A percentile compares a stretch with the other conserved stretches of the same genome.
Conservation (phyloP, 2,113 vertebrate species). For the Marcusenius ussheri region DNA sequence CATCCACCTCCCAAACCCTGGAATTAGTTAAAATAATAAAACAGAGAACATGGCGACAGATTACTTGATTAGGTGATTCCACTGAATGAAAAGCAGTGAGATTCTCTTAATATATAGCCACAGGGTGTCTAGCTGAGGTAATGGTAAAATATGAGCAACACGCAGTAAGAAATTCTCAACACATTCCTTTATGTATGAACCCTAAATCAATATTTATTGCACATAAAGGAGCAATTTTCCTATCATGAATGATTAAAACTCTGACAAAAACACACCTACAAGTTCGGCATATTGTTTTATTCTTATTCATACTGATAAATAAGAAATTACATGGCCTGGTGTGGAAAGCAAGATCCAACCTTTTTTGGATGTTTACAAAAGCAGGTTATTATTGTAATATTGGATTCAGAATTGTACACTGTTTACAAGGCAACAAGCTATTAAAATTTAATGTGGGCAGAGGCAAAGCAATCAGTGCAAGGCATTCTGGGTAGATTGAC, state of each 20-base stretch:
- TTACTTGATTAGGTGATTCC: constrained; percentile 26
- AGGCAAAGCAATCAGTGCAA: constrained; percentile 22
- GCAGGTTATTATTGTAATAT: constrained; percentile 43
- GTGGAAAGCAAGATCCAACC: constrained; percentile 32
- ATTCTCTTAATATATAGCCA: constrained; percentile 5
- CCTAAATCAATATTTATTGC: constrained; percentile 65
- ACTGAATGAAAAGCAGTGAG: constrained; percentile 26
- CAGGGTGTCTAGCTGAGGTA: constrained; percentile 28
- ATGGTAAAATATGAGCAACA: constrained; percentile 39
- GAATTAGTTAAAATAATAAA: not conserved
- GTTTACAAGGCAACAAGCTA: constrained; percentile 27
- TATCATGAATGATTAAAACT: constrained; percentile 59
- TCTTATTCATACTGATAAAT: constrained; percentile 50
- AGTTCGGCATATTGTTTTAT: constrained; percentile 35
- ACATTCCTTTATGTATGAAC: constrained; percentile 51
- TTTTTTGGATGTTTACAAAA: constrained; percentile 50
- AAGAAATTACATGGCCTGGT: constrained; percentile 36
- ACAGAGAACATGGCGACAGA: not conserved
- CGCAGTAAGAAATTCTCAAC: constrained; percentile 28
- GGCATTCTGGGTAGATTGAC: constrained; percentile 26
- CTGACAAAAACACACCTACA: constrained; percentile 42
- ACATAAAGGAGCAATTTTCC: constrained; percentile 63
- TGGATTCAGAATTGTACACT: constrained; percentile 32
- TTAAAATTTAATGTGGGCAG: constrained; percentile 47
- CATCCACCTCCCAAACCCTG: not conserved